These are phyloP conservation scores for Eucera pruinosa DNA, from an alignment of 2,888 invertebrate genomes.

Conservation along the genomic window DNA sequence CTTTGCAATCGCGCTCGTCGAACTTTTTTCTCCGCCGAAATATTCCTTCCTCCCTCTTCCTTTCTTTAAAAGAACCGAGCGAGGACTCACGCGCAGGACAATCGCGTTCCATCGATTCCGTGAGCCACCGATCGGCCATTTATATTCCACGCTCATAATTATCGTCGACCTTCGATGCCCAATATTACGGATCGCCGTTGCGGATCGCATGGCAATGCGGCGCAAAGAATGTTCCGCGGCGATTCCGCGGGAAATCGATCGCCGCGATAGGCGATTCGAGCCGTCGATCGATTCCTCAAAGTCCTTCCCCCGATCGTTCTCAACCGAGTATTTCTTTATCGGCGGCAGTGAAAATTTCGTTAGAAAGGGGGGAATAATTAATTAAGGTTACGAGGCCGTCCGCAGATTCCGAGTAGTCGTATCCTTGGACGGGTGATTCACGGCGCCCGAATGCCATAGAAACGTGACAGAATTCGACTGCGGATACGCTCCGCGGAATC, in stretches of 20 bases:
- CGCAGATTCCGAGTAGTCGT: neutral
- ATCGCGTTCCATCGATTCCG: constrained; percentile 62
- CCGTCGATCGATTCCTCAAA: too few species aligned
- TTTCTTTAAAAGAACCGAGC: constrained; percentile 32
- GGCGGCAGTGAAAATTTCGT: too few species aligned
- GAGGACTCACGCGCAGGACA: constrained; percentile 59
- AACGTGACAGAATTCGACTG: constrained; percentile 38
- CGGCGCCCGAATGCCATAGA: constrained; percentile 8
- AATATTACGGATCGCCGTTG: constrained; percentile 62
- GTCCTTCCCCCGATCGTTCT: too few species aligned
- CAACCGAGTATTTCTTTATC: too few species aligned
- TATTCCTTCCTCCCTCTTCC: too few species aligned
- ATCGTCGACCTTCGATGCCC: constrained; percentile 66
- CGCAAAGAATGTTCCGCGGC: constrained; percentile 23
- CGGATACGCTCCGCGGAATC: constrained; percentile 1
- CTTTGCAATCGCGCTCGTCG: constrained; percentile 33
- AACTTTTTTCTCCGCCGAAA: constrained; percentile 30
- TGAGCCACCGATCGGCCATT: constrained; percentile 64
- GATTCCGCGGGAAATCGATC: constrained; percentile 49
- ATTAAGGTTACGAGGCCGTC: constrained; percentile 4
- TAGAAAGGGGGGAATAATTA: constrained; percentile 12
- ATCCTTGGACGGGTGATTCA: constrained; percentile 41
- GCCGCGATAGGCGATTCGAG: neutral
- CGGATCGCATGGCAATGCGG: constrained; percentile 65
- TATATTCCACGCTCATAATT: constrained; percentile 71